Evolutionary conservation across 2,113 vertebrate genomes (phyloP).

Genomic region (Craseonycteris thonglongyai): DNA sequence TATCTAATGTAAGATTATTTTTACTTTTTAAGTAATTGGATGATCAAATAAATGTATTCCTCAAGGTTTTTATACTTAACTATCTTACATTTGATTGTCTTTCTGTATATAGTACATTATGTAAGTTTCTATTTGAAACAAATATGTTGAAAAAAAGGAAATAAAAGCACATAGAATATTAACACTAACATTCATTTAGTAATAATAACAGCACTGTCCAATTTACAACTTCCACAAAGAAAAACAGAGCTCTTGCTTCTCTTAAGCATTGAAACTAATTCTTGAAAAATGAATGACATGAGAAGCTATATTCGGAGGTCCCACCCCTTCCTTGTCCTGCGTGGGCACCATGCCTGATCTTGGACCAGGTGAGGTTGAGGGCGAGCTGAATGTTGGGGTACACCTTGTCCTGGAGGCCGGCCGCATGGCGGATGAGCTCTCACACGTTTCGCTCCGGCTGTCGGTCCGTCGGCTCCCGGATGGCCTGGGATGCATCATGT

Average conservation of each 20-base stretch:
- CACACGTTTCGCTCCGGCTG: conserved; percentile 86
- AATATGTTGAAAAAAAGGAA: conserved; percentile 56
- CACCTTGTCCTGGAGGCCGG: conserved; percentile 83
- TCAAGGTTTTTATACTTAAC: neutral
- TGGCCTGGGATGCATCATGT: conserved; percentile 60
- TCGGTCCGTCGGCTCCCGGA: conserved; percentile 73
- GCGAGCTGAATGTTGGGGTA: conserved; percentile 89
- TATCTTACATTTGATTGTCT: neutral
- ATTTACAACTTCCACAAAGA: neutral
- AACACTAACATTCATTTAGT: neutral
- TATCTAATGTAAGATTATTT: conserved; percentile 7
- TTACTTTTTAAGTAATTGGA: neutral
- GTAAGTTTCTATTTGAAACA: conserved; percentile 43
- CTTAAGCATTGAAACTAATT: too few species aligned
- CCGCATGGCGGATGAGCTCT: conserved; percentile 80
- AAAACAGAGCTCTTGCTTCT: neutral
- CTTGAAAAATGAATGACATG: neutral
- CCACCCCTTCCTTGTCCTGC: neutral
- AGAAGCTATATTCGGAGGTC: neutral
- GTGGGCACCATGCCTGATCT: conserved; percentile 81
- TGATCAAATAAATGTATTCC: neutral
- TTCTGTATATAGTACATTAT: neutral
- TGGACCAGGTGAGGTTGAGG: conserved; percentile 90
- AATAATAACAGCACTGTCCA: neutral
- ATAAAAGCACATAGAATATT: too few species aligned